Base-by-base conservation (phyloP, 2,797 vertebrate species). In the Sebastes umbrosus region DNA sequence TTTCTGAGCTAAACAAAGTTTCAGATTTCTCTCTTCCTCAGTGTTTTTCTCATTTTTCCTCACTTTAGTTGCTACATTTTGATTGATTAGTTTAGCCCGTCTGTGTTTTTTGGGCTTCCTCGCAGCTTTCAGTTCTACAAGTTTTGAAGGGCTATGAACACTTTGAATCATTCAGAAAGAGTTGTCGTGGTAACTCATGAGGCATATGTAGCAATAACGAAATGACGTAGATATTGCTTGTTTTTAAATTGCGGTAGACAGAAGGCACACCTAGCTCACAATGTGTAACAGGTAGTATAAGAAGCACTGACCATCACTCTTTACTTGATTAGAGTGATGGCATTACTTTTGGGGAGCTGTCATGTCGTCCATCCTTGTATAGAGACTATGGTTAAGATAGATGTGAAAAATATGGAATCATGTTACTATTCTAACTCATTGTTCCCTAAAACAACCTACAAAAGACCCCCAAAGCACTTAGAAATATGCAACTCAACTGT, bases 201-300 rank as follows among this genome's bases (percentile, higher is more conserved):
- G 72, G 75, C 87, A 91, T 69, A 92, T 94, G 94, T 94, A 96
- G 94, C 95, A 96, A 95, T 95, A 95, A 94, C 57, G 75, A 73
- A 82, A 77, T 25, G 63, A 70, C 18, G 20, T 79, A 70, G 69
- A 72, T 80, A 82, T 82, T 75, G 77, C 79, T 86, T 82, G 85
- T 79, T 72, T 52, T 69, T 69, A 70, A 74, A 70, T 88, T 83
- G 81, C 81, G 75, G 85, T 84, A 84, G 84, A 77, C 70, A 64
- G 62, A 78, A 60, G 75, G 70, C 79, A 80, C 77, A 80, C 58
- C 29, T 39, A 75, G 69, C 85, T 92, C 87, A 87, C 77, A 32
- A 58, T 80, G 70, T 92, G 69, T 87, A 92, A 94, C 92, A 93
- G 94, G 95, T 95, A 95, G 94, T 91, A 79, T 80, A 88, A 86